Percentiles rank a stretch among this genome's conserved stretches.
Evolutionary conservation across 35 echinoderm and acorn worm genomes (phyloP).

Genomic region (Strongylocentrotus purpuratus): DNA sequence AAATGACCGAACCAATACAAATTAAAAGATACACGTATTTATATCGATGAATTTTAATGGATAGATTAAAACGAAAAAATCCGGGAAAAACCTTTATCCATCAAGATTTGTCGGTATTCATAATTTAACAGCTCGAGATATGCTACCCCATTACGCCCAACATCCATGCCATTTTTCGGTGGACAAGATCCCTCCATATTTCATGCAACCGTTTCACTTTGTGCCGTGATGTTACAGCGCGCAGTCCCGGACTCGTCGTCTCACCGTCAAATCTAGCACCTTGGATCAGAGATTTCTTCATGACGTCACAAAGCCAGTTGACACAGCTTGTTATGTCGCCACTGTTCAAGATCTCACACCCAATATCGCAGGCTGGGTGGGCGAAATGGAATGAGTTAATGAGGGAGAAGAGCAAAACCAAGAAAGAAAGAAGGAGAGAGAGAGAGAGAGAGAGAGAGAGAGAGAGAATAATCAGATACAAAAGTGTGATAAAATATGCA

Average conservation of each 20-base stretch:
- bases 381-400: neutral
- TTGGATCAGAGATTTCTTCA: neutral
- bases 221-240: neutral
- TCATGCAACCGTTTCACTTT: neutral
- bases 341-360: slow-evolving; percentile 1
- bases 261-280: neutral
- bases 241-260: neutral
- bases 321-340: neutral
- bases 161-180: neutral
- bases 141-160: no score
- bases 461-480: neutral
- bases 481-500: neutral
- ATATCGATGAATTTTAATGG: no score
- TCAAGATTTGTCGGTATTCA: no score
- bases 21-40: no score
- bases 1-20: no score
- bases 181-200: neutral
- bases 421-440: neutral
- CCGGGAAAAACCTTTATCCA: no score
- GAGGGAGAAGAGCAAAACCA: neutral
- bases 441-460: neutral
- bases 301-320: slow-evolving; percentile 15
- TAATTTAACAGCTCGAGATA: no score
- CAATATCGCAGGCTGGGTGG: neutral
- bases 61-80: no score